Evolutionary conservation across 2,888 invertebrate genomes (phyloP).

Genomic region (Taenaris catops): DNA sequence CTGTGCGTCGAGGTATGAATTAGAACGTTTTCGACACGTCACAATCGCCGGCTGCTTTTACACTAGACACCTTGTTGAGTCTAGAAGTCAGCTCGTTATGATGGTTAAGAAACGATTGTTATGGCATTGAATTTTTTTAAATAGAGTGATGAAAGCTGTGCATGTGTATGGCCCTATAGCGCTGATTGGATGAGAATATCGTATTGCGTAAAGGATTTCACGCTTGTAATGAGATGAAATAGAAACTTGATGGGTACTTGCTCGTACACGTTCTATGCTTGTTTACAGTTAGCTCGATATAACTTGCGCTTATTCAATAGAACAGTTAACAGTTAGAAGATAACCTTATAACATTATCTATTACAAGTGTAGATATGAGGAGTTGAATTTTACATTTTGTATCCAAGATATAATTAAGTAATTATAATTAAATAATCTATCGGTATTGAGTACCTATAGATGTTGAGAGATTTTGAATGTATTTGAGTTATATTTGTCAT

Average conservation of each 20-base stretch:
- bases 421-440: too few relatives aligned
- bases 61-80: constrained; percentile 70
- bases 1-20: background rate
- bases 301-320: too few relatives aligned
- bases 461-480: too few relatives aligned
- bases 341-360: too few relatives aligned
- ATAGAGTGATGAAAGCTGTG: constrained; percentile 19
- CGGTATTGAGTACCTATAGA: too few relatives aligned
- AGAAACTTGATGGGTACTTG: constrained; percentile 2
- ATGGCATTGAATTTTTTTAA: constrained; percentile 22
- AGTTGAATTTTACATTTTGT: too few relatives aligned
- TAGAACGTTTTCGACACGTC: constrained; percentile 6
- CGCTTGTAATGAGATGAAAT: constrained; percentile 11
- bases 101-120: constrained; percentile 41
- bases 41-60: constrained; percentile 31
- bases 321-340: too few relatives aligned
- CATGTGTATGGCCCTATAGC: constrained; percentile 16
- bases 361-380: too few relatives aligned
- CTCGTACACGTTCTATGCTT: too few relatives aligned
- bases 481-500: too few relatives aligned
- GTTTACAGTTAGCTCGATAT: too few relatives aligned
- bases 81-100: constrained; percentile 51
- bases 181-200: constrained; percentile 6
- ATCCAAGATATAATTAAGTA: too few relatives aligned
- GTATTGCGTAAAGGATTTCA: constrained; percentile 13